Percentiles rank a stretch among this genome's conserved stretches.
Evolutionary conservation across 1,140 invertebrate species (phyloP).

Genomic region (Drosophila tani): DNA sequence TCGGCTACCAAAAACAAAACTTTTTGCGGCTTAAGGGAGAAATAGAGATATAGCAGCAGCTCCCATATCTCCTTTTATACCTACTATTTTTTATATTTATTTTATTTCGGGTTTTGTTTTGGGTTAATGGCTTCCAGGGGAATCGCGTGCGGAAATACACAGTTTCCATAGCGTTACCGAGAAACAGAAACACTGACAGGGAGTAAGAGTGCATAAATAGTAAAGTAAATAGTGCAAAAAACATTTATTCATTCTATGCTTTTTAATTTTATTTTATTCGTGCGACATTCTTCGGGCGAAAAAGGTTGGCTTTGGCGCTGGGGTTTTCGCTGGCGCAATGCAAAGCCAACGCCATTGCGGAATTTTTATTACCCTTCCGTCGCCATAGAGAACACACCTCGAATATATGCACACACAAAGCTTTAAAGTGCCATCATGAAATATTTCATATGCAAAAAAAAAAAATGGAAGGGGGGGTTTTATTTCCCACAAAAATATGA

Average conservation of each 20-base stretch:
- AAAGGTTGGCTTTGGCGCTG: conserved; percentile 12
- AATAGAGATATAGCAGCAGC: conserved; percentile 52
- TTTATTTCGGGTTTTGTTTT: conserved; percentile 35
- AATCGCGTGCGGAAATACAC: conserved; percentile 80
- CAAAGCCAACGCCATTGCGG: conserved; percentile 72
- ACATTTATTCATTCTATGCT: conserved; percentile 51
- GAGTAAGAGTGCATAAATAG: conserved; percentile 37
- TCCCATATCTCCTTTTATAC: conserved; percentile 13
- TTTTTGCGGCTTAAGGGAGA: conserved; percentile 61
- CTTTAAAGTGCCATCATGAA: conserved; percentile 75
- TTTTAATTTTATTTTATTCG: conserved; percentile 76
- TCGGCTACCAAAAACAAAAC: conserved; percentile 39
- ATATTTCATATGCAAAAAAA: conserved; percentile 71
- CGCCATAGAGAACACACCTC: conserved; percentile 56
- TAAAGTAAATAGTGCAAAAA: conserved; percentile 44
- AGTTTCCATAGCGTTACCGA: conserved; percentile 57
- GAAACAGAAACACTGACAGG: conserved; percentile 16
- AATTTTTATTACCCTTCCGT: conserved; percentile 79
- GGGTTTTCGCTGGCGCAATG: conserved; percentile 21
- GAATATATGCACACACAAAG: conserved; percentile 49
- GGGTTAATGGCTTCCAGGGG: conserved; percentile 78
- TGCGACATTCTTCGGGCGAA: conserved; percentile 69
- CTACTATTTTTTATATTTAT: conserved; percentile 18
- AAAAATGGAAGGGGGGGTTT: background rate
- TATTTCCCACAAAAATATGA: conserved; percentile 15